Base-by-base conservation (phyloP, 2,888 invertebrate species). In the Holacanthella duospinosa region DNA sequence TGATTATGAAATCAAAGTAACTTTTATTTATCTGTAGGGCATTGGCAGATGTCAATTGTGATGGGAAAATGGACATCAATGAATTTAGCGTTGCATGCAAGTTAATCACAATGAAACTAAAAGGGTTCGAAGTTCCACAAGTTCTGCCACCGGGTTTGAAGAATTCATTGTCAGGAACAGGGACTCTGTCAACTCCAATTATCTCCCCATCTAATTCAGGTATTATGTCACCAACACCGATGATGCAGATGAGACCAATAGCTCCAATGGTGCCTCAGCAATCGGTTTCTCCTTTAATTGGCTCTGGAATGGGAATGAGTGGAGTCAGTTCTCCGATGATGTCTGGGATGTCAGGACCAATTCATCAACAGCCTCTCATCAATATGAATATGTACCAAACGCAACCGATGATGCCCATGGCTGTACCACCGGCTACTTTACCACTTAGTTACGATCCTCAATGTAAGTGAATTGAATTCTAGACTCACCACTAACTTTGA, bases 41-140 rank as follows among this genome's bases (percentile, higher is more conserved):
- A 16, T 79, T 99, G 56, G 92, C 97, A 0, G 99, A 99, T 78
- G 88, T 93, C 55, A 93, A 97, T 77, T 86, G 90, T 21, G 99
- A 99, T 81, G 99, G 99, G 0, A 93, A 92, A 80, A 86, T 99
- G 83, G 91, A 96, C 75, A 85, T 93, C 61, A 87, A 88, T 75
- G 99, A 99, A 80, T 99, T 97, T 79, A 93, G 93, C 71, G 93
- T 99, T 74, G 97, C 99, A 58, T 96, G 97, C 82, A 95, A 95
- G 82, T 82, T 95, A 64, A 94, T 95, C 63, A 93, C 90, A 75
- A 82, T 95, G 67, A 95, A 94, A 78, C 80, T 99, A 19, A 86
- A 93, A 61, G 93, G 94, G 2, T 85, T 89, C 74, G 93, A 95
- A 76, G 82, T 97, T 60, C 97, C 97, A 0, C 87, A 88, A 75